Percentiles rank a stretch among this genome's conserved stretches.
Evolutionary conservation across 2,888 invertebrate genomes (phyloP).

Genomic region (Apodemia duryi): DNA sequence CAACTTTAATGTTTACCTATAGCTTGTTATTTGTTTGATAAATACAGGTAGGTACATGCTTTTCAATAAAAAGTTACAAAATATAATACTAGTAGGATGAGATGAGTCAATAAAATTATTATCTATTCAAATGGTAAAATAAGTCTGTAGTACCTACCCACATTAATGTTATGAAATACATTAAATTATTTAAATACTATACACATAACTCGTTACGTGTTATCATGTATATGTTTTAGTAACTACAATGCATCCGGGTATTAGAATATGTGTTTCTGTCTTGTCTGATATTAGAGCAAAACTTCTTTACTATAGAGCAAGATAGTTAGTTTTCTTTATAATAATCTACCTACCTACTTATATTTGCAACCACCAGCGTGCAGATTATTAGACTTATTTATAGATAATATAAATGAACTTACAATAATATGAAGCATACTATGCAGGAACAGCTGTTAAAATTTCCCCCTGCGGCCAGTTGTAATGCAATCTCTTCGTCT

Average conservation of each 20-base stretch:
- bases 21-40: no score
- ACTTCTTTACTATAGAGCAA: neutral
- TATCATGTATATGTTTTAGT: neutral
- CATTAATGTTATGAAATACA: no score
- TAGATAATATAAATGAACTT: conserved; percentile 42
- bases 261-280: neutral
- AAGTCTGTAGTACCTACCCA: no score
- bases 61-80: no score
- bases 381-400: no score
- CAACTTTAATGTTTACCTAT: no score
- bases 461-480: conserved; percentile 44
- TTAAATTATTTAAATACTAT: no score
- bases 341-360: neutral
- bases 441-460: conserved; percentile 65
- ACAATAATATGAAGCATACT: conserved; percentile 69
- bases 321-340: neutral
- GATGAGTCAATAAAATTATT: no score
- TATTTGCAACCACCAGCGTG: neutral
- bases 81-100: no score
- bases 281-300: neutral
- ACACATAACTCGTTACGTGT: neutral
- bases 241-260: neutral
- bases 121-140: no score
- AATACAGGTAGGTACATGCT: no score
- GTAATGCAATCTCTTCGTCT: conserved; percentile 43